Evolutionary conservation across 2,888 invertebrate species (phyloP).

Genomic region (Rhamphomyia laevipes): DNA sequence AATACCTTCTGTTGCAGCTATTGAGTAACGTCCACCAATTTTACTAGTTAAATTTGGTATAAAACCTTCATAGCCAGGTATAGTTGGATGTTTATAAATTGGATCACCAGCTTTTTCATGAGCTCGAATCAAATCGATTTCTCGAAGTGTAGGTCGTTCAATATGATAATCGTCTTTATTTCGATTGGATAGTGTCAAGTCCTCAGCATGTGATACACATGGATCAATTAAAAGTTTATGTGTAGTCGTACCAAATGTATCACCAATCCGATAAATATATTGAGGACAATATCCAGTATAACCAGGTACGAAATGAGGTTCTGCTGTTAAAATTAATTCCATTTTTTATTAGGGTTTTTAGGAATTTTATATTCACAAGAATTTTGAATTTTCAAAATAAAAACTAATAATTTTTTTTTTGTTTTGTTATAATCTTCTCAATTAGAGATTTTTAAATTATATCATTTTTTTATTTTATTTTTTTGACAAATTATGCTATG

Average conservation of each 20-base stretch:
- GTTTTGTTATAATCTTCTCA: no score
- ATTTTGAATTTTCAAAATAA: no score
- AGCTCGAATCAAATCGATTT: conserved; percentile 53
- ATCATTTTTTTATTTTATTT: no score
- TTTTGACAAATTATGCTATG: no score
- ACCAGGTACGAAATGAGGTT: conserved; percentile 67
- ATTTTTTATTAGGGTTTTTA: not conserved
- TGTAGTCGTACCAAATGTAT: conserved; percentile 62
- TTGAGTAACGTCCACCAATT: conserved; percentile 59
- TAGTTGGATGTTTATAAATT: conserved; percentile 58
- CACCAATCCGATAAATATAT: conserved; percentile 59
- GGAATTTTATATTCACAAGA: no score
- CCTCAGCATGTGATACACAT: conserved; percentile 57
- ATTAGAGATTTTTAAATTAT: no score
- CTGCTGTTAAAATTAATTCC: conserved; percentile 40
- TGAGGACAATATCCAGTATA: conserved; percentile 70
- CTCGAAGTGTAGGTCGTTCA: conserved; percentile 50
- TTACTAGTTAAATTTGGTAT: conserved; percentile 51
- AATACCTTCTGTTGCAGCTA: conserved; percentile 59
- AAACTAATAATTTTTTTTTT: no score
- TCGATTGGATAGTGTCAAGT: conserved; percentile 50
- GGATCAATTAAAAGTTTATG: conserved; percentile 65
- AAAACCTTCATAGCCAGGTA: conserved; percentile 61
- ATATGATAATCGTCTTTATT: conserved; percentile 33
- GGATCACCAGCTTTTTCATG: conserved; percentile 54